phyloP scores from a whole-genome alignment of 2,888 invertebrate genomes.

The Melikaiella ostensackeni region DNA sequence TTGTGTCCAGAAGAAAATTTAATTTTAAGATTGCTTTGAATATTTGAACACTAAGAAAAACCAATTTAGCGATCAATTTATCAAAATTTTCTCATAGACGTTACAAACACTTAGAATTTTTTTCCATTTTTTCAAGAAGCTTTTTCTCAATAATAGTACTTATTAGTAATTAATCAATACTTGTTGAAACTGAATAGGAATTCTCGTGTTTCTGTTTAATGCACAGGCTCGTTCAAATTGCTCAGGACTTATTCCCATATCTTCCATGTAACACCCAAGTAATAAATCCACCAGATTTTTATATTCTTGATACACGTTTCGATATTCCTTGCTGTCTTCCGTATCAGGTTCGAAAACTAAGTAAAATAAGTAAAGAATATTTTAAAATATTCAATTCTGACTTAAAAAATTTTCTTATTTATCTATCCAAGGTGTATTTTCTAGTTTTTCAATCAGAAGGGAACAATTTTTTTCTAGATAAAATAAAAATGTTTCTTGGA shows the following conservation, averaged over 20 bases:
- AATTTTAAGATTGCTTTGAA: neutral
- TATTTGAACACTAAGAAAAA: too few species aligned
- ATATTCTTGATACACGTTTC: conserved; percentile 89
- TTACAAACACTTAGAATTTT: neutral
- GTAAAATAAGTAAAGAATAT: conserved; percentile 63
- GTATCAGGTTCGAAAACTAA: conserved; percentile 92
- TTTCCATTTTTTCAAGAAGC: neutral
- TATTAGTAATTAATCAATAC: conserved; percentile 64
- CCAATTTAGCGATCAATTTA: too few species aligned
- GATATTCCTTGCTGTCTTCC: conserved; percentile 87
- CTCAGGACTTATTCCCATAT: conserved; percentile 91
- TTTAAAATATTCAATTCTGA: neutral
- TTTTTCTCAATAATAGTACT: neutral
- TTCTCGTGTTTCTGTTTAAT: conserved; percentile 75
- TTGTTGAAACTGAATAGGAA: conserved; percentile 80
- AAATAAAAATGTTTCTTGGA: too few species aligned
- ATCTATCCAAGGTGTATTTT: too few species aligned
- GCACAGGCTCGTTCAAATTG: conserved; percentile 91
- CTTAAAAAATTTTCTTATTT: too few species aligned
- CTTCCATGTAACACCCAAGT: conserved; percentile 95
- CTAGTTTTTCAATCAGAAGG: too few species aligned
- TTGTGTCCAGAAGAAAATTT: neutral
- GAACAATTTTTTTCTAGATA: too few species aligned
- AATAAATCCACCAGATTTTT: conserved; percentile 94
- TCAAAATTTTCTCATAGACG: too few species aligned